phyloP scores from a whole-genome alignment of 2,113 vertebrate species.

The Spea bombifrons region DNA sequence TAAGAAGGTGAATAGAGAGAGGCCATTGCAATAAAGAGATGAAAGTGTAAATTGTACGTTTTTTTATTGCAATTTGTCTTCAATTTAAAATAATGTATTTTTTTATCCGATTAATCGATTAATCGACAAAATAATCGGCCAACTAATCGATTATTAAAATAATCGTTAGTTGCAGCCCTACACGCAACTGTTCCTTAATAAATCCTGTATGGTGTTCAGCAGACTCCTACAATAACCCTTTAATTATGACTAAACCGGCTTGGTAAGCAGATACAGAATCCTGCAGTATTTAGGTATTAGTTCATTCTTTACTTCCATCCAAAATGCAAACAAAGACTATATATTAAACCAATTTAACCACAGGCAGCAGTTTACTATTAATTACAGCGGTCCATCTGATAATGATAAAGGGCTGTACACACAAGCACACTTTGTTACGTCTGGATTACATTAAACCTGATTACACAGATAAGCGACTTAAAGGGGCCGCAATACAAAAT shows the following conservation, averaged over 20 bases:
- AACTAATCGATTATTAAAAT: too few relatives aligned
- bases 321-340: neutral
- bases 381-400: neutral
- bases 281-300: neutral
- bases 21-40: too few relatives aligned
- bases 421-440: neutral
- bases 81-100: too few relatives aligned
- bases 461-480: neutral
- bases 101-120: too few relatives aligned
- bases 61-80: too few relatives aligned
- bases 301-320: neutral
- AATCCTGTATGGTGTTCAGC: too few relatives aligned
- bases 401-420: neutral
- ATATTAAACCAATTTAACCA: neutral
- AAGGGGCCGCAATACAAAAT: neutral
- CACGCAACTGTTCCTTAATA: too few relatives aligned
- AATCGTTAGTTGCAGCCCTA: too few relatives aligned
- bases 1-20: too few relatives aligned
- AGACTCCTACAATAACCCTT: neutral
- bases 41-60: too few relatives aligned
- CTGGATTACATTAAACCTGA: constrained; percentile 25
- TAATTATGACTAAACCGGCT: neutral
- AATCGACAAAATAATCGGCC: too few relatives aligned
- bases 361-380: neutral
- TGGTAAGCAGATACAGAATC: neutral